Evolutionary conservation across 2,797 vertebrate genomes (phyloP).

Genomic region (Scolopax bukidnonensis): DNA sequence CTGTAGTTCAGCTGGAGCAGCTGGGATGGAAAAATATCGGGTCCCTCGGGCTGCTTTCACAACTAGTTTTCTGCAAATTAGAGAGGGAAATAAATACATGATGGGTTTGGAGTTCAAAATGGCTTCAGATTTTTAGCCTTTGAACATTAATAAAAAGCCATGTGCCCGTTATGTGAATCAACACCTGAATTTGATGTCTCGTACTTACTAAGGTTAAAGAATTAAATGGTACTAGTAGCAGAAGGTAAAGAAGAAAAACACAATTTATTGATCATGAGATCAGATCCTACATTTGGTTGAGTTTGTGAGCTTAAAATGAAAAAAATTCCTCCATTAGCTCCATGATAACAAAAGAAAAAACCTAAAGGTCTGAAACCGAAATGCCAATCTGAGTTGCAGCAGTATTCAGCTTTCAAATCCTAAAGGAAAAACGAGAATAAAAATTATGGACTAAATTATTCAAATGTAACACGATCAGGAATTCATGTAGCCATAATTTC

Average conservation of each 20-base stretch:
- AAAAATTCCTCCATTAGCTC: not conserved
- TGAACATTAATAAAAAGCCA: conserved; percentile 71
- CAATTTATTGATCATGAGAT: not conserved
- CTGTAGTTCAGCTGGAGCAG: conserved; percentile 78
- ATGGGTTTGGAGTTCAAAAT: conserved; percentile 74
- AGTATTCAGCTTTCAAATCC: conserved; percentile 11
- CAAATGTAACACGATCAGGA: not conserved
- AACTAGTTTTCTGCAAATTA: conserved; percentile 80
- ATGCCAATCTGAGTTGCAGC: not conserved
- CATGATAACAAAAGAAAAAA: conserved; percentile 4
- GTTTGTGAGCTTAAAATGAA: conserved; percentile 12
- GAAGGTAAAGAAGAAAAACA: not conserved
- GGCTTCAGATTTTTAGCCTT: conserved; percentile 70
- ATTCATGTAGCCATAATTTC: not conserved
- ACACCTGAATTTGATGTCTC: not conserved
- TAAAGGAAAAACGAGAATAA: conserved; percentile 30
- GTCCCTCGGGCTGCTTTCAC: conserved; percentile 68
- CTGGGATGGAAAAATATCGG: conserved; percentile 73
- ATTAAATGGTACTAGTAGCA: not conserved
- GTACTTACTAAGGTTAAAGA: not conserved
- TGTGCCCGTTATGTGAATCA: conserved; percentile 4
- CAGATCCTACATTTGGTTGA: not conserved
- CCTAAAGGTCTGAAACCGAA: conserved; percentile 41
- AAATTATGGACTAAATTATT: conserved; percentile 24
- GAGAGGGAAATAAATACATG: conserved; percentile 73